phyloP scores from a whole-genome alignment of 2,797 vertebrate species.

The Eurystomus glaucurus region DNA sequence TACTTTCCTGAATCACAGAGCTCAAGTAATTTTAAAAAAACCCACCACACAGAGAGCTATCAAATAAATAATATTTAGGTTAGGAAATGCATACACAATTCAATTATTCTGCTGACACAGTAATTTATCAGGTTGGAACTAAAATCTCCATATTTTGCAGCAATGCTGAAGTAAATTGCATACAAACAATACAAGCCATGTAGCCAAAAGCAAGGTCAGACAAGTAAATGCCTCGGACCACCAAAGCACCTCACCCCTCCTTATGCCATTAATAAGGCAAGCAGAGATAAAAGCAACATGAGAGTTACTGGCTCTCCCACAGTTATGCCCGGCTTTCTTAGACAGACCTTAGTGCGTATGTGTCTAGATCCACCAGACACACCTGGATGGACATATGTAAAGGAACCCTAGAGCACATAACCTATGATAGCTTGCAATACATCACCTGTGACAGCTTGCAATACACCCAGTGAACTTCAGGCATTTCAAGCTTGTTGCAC shows the following conservation, averaged over 20 bases:
- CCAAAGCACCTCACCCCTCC: neutral
- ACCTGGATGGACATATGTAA: neutral
- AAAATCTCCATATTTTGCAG: neutral
- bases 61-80: neutral
- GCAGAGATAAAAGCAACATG: neutral
- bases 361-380: neutral
- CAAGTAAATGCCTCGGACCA: neutral
- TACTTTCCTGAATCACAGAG: neutral
- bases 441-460: neutral
- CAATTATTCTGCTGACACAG: neutral
- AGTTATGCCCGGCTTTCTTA: neutral
- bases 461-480: neutral
- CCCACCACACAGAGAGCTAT: neutral
- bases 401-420: neutral
- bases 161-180: neutral
- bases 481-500: neutral
- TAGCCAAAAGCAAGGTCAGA: neutral
- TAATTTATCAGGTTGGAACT: neutral
- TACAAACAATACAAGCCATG: neutral
- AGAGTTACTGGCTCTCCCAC: neutral
- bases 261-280: neutral
- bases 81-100: neutral
- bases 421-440: neutral
- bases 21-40: neutral
- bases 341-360: rapidly evolving